phyloP scores from a whole-genome alignment of 2,113 vertebrate genomes.

The Addax nasomaculatus region DNA sequence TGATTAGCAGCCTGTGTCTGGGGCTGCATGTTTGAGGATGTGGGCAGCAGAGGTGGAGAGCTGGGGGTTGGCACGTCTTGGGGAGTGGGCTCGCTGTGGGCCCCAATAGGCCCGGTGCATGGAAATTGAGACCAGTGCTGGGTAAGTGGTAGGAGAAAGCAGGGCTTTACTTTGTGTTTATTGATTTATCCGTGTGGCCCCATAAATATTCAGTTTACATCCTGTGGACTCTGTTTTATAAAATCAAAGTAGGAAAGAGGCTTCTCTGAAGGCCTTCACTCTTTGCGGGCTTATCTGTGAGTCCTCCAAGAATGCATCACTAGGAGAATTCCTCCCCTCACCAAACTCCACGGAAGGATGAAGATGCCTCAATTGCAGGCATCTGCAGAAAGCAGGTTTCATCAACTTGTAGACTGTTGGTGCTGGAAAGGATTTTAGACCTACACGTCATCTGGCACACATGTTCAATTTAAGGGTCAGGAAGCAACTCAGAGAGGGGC shows the following conservation, averaged over 20 bases:
- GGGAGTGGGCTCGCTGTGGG: no score
- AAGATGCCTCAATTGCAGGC: neutral
- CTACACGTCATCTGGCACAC: rapidly evolving
- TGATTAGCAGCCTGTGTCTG: no score
- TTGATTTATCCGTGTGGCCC: neutral
- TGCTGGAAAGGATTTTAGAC: neutral
- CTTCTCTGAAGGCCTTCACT: neutral
- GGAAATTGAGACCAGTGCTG: neutral
- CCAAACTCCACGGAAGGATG: neutral
- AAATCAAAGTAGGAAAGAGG: neutral
- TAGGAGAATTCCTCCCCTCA: neutral
- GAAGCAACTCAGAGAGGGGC: neutral
- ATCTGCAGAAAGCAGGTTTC: neutral
- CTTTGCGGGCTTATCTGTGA: neutral
- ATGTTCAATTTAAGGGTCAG: neutral
- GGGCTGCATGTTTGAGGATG: neutral
- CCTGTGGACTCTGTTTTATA: neutral
- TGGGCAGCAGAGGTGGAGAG: neutral
- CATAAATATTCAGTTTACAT: neutral
- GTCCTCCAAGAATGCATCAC: neutral
- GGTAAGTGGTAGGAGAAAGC: no score
- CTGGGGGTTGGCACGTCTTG: rapidly evolving
- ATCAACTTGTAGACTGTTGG: neutral
- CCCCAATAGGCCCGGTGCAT: neutral
- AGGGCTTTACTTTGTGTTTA: neutral